Evolutionary conservation across 1,140 invertebrate species (phyloP).

Genomic region (Temnothorax nylanderi): DNA sequence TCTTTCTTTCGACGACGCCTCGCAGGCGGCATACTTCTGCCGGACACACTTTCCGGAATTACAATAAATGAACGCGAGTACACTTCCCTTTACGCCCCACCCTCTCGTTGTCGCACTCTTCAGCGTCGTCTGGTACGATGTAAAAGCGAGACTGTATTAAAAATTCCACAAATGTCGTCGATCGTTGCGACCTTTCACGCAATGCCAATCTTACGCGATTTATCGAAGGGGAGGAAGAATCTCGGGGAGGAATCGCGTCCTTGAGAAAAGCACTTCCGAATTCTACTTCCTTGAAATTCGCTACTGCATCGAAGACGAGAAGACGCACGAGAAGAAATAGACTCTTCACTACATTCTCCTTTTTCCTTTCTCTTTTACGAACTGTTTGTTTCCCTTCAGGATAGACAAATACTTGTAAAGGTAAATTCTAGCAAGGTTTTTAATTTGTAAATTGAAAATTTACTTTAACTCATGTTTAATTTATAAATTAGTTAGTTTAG

Average conservation of each 20-base stretch:
- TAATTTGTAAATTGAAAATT: background rate
- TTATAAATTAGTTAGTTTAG: background rate
- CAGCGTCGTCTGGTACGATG: background rate
- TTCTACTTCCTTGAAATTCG: background rate
- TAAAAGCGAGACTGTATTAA: slow-evolving; percentile 68
- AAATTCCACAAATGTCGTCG: slow-evolving; percentile 74
- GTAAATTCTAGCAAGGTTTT: background rate
- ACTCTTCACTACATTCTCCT: background rate
- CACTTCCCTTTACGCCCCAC: background rate
- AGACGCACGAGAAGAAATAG: background rate
- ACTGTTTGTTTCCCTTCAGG: background rate
- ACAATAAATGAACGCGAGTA: slow-evolving; percentile 56
- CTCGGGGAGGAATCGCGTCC: slow-evolving; percentile 35
- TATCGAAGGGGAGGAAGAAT: slow-evolving; percentile 63
- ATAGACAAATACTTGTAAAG: background rate
- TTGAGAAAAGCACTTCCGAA: slow-evolving; percentile 38
- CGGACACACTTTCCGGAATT: slow-evolving; percentile 54
- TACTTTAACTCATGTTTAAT: background rate
- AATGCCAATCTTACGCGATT: slow-evolving; percentile 75
- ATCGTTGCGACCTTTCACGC: slow-evolving; percentile 67
- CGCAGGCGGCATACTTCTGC: slow-evolving; percentile 15
- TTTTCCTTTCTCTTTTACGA: background rate
- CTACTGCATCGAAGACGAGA: background rate
- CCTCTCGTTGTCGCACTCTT: slow-evolving; percentile 7
- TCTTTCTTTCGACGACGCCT: background rate